Evolutionary conservation across 2,113 vertebrate genomes (phyloP), one percentile per base, ranked within the genome.

Genomic region (Nycticryphes semicollaris): DNA sequence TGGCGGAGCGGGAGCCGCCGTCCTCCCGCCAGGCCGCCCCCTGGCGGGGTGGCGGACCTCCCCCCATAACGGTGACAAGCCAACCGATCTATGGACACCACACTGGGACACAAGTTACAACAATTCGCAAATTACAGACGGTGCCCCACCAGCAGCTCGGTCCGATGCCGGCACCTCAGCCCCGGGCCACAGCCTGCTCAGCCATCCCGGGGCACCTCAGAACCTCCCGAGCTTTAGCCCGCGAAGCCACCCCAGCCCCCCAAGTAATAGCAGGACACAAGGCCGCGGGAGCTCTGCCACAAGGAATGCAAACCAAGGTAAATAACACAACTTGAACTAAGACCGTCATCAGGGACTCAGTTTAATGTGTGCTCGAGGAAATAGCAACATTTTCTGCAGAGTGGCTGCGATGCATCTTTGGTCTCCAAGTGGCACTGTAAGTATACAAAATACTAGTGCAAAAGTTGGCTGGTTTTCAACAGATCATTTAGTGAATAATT

Each of bases 191-290:
- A 31, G 30, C 54, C 53, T 20, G 53, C 14, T 27, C 50, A 14
- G 50, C 50, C 50, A 27, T 25, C 50, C 50, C 45, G 45, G 45
- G 24, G 3, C 18, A 31, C 30, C 56, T 59, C 57, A 1, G n/a
- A 60, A 35, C n/a, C 7, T 19, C 10, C 13, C 6, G 17, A 0
- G 31, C 6, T 25, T 6, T 0, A 33, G 31, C 27, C 7, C 3
- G 3, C 1, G 54, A 22, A 2, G 62, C 43, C 22, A 12, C 6
- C 9, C 18, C 54, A 2, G 24, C n/a, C 22, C 7, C 48, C 47
- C n/a, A 2, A 7, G 31, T 33, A 17, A 1, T 1, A 9, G 12
- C 1, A 33, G 1, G 14, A 1, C 4, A 33, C 16, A 31, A 11
- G 1, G 28, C 16, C 5, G 0, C 1, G 7, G 28, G 45, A 20